Conservation (phyloP, 2,797 vertebrate genomes). For the Acanthis flammea region DNA sequence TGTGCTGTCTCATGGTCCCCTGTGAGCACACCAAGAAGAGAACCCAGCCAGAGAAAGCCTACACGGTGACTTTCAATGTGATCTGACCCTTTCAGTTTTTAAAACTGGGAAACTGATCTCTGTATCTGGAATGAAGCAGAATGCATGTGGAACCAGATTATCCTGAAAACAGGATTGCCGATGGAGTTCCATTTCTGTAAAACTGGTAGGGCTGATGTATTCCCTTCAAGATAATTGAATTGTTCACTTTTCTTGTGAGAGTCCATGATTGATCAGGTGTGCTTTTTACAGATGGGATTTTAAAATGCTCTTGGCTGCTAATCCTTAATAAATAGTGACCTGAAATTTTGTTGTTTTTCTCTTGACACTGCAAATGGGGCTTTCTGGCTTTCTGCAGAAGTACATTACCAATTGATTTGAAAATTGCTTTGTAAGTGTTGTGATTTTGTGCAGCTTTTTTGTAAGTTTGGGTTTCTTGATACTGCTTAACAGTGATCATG, state of each 20-base stretch:
- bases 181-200: background rate
- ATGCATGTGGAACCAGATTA: background rate
- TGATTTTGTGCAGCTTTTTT: background rate
- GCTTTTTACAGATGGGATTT: background rate
- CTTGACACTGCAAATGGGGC: background rate
- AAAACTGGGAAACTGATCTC: background rate
- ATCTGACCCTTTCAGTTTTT: background rate
- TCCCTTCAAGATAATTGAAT: background rate
- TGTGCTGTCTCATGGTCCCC: rapidly evolving
- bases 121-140: background rate
- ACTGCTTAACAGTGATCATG: background rate
- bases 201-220: background rate
- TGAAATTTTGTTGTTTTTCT: background rate
- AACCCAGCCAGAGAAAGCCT: background rate
- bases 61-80: background rate
- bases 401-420: background rate
- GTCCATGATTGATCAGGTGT: background rate
- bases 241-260: background rate
- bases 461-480: background rate
- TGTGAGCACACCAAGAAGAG: background rate
- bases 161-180: background rate
- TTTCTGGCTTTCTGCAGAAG: background rate
- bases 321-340: background rate
- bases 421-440: background rate
- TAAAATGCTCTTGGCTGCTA: background rate